Conservation (phyloP, 92 coral and sea anemone genomes). For the Epizoanthus fatuus region DNA sequence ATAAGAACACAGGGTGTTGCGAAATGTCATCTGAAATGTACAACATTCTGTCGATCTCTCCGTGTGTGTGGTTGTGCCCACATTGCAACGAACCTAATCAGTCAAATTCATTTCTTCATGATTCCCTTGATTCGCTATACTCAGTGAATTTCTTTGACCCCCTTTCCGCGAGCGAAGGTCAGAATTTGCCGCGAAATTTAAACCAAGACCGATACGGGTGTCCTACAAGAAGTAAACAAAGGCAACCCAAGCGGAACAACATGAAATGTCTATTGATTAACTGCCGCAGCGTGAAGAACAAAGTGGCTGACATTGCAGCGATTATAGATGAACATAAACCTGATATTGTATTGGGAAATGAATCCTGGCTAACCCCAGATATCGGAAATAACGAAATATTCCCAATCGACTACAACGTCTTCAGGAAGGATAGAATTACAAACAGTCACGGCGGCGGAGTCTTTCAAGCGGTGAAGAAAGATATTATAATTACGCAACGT, state of each 20-base stretch:
- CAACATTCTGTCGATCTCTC: slow-evolving; percentile 9
- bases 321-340: slow-evolving; percentile 62
- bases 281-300: slow-evolving; percentile 75
- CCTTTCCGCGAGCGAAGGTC: slow-evolving; percentile 12
- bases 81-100: slow-evolving; percentile 44
- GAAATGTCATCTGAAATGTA: not conserved
- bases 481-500: slow-evolving; percentile 65
- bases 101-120: slow-evolving; percentile 41
- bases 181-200: slow-evolving; percentile 19
- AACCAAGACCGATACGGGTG: not conserved
- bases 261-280: slow-evolving; percentile 41
- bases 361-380: slow-evolving; percentile 78
- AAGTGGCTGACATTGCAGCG: slow-evolving; percentile 70
- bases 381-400: slow-evolving; percentile 63
- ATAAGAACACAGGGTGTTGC: slow-evolving; percentile 14
- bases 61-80: slow-evolving; percentile 38
- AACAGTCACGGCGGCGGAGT: slow-evolving; percentile 70
- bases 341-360: slow-evolving; percentile 67
- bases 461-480: slow-evolving; percentile 76
- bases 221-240: slow-evolving; percentile 30
- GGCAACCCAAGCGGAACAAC: slow-evolving; percentile 35
- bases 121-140: slow-evolving; percentile 38
- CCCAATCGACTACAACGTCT: slow-evolving; percentile 64
- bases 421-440: slow-evolving; percentile 58
- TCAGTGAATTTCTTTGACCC: slow-evolving; percentile 24